Evolutionary conservation across 1,140 invertebrate genomes (phyloP).

Genomic region (Platyscapa corneri): DNA sequence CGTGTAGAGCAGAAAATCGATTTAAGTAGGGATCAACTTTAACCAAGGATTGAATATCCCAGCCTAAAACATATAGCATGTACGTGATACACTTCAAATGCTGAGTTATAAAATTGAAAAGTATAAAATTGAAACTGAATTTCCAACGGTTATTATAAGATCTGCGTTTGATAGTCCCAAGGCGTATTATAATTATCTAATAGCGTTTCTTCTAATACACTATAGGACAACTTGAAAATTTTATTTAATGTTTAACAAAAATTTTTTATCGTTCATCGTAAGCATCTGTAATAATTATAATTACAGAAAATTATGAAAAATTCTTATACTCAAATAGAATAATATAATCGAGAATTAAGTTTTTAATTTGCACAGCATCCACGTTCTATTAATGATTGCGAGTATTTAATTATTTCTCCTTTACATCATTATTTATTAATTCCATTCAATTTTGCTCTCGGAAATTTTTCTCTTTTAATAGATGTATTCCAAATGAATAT

Average conservation of each 20-base stretch:
- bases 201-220: too few relatives aligned
- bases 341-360: not conserved
- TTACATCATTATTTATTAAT: not conserved
- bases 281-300: not conserved
- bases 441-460: not conserved
- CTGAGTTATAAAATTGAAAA: not conserved
- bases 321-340: not conserved
- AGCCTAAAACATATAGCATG: not conserved
- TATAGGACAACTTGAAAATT: not conserved
- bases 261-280: not conserved
- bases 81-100: not conserved
- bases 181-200: too few relatives aligned
- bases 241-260: not conserved
- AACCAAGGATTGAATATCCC: not conserved
- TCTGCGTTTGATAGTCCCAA: not conserved
- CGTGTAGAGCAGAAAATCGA: not conserved
- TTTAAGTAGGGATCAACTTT: constrained; percentile 5
- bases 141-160: not conserved
- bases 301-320: not conserved
- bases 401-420: not conserved
- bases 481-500: not conserved
- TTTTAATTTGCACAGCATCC: not conserved
- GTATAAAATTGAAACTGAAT: constrained; percentile 4
- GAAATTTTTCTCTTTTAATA: not conserved
- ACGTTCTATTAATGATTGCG: not conserved